These are phyloP conservation scores for Camelus bactrianus DNA, from an alignment of 2,113 vertebrate species.

Conservation along the genomic window DNA sequence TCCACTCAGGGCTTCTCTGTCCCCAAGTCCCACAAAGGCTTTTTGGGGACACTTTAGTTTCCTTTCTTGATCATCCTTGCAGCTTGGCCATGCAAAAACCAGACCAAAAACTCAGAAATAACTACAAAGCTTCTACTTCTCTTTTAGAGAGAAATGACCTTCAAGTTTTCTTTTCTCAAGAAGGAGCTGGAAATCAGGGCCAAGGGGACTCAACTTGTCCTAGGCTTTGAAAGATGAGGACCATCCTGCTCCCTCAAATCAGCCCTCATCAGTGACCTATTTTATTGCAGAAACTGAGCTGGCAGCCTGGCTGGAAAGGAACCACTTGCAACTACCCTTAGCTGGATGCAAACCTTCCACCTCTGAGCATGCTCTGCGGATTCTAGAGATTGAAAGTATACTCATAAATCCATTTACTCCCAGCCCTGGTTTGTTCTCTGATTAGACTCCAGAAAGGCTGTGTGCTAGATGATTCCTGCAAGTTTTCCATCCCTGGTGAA, in stretches of 20 bases:
- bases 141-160: neutral
- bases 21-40: neutral
- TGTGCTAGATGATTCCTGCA: neutral
- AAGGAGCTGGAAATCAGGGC: neutral
- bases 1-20: neutral
- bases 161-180: neutral
- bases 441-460: neutral
- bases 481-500: neutral
- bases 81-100: neutral
- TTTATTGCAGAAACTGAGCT: neutral
- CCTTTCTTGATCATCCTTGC: neutral
- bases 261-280: neutral
- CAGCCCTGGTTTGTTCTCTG: neutral
- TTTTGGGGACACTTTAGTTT: neutral
- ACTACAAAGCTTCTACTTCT: neutral
- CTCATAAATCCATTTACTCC: neutral
- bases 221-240: neutral
- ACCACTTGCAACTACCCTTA: rapidly evolving
- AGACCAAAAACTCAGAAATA: neutral
- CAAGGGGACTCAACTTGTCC: neutral
- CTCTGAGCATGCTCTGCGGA: neutral
- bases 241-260: too few relatives aligned
- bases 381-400: neutral
- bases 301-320: neutral
- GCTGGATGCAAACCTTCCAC: neutral